Base-by-base conservation (phyloP, 2,797 vertebrate genomes). In the Mus caroli region DNA sequence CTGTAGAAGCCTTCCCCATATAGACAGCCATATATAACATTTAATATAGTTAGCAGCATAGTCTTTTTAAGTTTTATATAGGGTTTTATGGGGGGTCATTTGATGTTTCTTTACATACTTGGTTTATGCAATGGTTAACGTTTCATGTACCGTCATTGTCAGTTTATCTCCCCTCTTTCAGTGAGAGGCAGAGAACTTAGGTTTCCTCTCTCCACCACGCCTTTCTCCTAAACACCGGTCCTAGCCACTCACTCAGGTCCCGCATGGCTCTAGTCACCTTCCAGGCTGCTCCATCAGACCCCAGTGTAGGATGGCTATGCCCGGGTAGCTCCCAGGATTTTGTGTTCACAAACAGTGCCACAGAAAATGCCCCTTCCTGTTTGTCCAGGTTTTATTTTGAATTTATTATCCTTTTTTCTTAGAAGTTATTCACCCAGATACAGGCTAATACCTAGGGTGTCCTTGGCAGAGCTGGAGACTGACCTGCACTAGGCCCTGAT, bases 211-310 rank as follows among this genome's bases (percentile, higher is more conserved):
- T 82, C 52, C 52, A 37, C 54, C 37, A 24, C 73, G 1, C 34
- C 31, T 56, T 92, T 77, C 64, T 50, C 58, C 40, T 52, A 34
- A 52, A 24, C 22, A 19, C 56, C 10, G 7, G 14, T 56, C 15
- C 50, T 62, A 93, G 43, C 6, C 17, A 31, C 50, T 14, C 1
- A 15, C 58, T 28, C 6, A 4, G 8, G 8, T 37, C 17, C 77
- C 50, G 4, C 19, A 8, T 50, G 11, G 2, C 3, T 14, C 67
- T 22, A 0, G 73, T 17, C 2, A 17, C 11, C 3, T 12, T 0
- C 9, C 0, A 69, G 19, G 34, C 26, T 11, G 6, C 24, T 60
- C n/a, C 1, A 1, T 0, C 4, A 22, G 26, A 22, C 2, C 6
- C 58, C 0, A 3, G 50, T 1, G 9, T 10, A 9, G 0, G 6